These are phyloP conservation scores for Camponotus pennsylvanicus DNA, from an alignment of 1,140 invertebrate genomes.

Conservation along the genomic window DNA sequence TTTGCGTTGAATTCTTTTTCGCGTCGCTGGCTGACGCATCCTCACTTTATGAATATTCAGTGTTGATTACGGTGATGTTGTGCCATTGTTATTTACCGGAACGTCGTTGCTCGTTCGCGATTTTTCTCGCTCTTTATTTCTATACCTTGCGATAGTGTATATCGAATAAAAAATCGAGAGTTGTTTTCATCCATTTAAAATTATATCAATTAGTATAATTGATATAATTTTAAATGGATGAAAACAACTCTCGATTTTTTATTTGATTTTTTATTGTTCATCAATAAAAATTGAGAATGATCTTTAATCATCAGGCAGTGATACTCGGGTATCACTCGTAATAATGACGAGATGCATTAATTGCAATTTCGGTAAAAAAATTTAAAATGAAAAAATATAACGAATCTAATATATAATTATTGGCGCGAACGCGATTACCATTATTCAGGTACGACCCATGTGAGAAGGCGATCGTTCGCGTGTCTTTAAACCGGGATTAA, in stretches of 20 bases:
- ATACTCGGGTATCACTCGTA: neutral
- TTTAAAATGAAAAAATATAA: neutral
- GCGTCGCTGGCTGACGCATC: conserved; percentile 68
- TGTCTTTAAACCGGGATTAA: conserved; percentile 57
- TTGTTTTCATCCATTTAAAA: neutral
- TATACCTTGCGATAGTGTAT: neutral
- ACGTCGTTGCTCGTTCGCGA: conserved; percentile 63
- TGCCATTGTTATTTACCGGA: conserved; percentile 76
- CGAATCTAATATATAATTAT: conserved; percentile 7
- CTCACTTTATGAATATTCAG: conserved; percentile 78
- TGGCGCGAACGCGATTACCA: conserved; percentile 9
- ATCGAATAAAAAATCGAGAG: neutral
- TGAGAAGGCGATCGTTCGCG: conserved; percentile 52
- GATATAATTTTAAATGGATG: too few species aligned
- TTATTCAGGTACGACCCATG: neutral
- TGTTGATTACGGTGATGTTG: conserved; percentile 71
- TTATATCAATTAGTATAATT: conserved; percentile 18
- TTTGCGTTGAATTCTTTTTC: conserved; percentile 71
- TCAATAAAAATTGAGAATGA: neutral
- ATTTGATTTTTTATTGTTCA: too few species aligned
- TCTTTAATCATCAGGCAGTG: conserved; percentile 5
- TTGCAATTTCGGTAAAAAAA: neutral
- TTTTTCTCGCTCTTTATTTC: neutral
- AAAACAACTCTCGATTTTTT: too few species aligned
- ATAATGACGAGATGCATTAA: neutral